Evolutionary conservation across 2,113 vertebrate genomes (phyloP).

Genomic region (Nannobrachium achirus): DNA sequence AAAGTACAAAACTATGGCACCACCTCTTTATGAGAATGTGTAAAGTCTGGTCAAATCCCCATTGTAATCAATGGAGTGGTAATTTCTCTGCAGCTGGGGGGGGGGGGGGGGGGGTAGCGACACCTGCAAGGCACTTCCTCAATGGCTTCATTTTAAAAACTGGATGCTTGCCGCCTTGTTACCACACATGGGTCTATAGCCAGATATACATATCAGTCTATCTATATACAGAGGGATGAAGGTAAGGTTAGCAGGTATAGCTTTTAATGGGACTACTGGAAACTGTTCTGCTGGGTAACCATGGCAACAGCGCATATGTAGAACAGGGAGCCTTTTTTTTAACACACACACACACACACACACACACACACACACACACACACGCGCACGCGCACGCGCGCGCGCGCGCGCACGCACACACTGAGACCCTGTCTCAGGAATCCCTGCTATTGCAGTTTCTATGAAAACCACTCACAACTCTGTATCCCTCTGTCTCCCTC

Average conservation of each 20-base stretch:
- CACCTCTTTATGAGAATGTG: too few species aligned
- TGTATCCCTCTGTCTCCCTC: constrained; percentile 17
- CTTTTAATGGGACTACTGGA: background rate
- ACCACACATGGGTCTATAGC: too few species aligned
- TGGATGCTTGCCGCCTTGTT: too few species aligned
- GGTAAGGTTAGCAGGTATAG: background rate
- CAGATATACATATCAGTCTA: too few species aligned
- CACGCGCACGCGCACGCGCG: background rate
- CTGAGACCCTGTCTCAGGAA: constrained; percentile 35
- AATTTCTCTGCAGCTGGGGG: background rate
- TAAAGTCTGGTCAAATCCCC: too few species aligned
- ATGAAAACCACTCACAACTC: constrained; percentile 60
- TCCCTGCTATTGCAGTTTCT: constrained; percentile 60
- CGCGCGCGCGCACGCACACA: background rate
- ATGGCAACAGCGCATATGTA: constrained; percentile 40
- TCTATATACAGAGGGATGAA: too few species aligned
- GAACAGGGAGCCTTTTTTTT: background rate
- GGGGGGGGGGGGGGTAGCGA: background rate
- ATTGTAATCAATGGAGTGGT: too few species aligned
- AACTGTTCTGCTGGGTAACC: constrained; percentile 32
- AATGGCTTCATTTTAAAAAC: too few species aligned
- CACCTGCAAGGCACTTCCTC: background rate
- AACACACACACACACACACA: background rate
- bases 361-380: background rate
- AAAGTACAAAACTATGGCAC: too few species aligned